Evolutionary conservation across 2,797 vertebrate genomes (phyloP).

Genomic region (Chelmon rostratus): DNA sequence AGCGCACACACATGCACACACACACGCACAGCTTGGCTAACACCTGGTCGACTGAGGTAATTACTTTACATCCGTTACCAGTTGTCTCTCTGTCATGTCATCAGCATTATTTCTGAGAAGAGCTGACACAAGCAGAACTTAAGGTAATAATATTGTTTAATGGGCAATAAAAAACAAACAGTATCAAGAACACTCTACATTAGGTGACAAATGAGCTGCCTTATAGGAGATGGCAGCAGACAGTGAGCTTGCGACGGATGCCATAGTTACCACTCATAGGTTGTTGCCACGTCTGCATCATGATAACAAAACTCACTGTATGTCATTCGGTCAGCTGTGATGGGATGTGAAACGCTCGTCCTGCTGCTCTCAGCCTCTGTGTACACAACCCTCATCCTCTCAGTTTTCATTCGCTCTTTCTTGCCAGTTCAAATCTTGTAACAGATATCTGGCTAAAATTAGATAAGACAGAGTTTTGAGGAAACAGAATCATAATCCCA

Average conservation of each 20-base stretch:
- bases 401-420: constrained; percentile 2
- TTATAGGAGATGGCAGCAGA: constrained; percentile 45
- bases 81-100: constrained; percentile 67
- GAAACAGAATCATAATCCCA: constrained; percentile 1
- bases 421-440: constrained; percentile 4
- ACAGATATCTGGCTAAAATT: constrained; percentile 30
- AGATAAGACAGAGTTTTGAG: constrained; percentile 17
- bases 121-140: constrained; percentile 73
- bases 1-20: background rate
- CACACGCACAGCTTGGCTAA: constrained; percentile 28
- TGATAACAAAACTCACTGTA: constrained; percentile 30
- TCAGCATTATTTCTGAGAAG: constrained; percentile 69
- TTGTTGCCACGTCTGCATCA: constrained; percentile 19
- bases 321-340: constrained; percentile 27
- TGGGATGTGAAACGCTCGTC: constrained; percentile 32
- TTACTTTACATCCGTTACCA: constrained; percentile 61
- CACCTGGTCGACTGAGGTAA: constrained; percentile 68
- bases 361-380: constrained; percentile 4
- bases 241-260: constrained; percentile 40
- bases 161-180: constrained; percentile 73
- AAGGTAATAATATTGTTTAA: constrained; percentile 75
- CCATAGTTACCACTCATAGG: constrained; percentile 19
- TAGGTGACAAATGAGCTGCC: constrained; percentile 69
- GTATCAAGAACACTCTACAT: constrained; percentile 61
- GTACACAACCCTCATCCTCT: background rate